These are phyloP conservation scores for Hassar affinis DNA, from an alignment of 2,113 vertebrate genomes.

Conservation along the genomic window DNA sequence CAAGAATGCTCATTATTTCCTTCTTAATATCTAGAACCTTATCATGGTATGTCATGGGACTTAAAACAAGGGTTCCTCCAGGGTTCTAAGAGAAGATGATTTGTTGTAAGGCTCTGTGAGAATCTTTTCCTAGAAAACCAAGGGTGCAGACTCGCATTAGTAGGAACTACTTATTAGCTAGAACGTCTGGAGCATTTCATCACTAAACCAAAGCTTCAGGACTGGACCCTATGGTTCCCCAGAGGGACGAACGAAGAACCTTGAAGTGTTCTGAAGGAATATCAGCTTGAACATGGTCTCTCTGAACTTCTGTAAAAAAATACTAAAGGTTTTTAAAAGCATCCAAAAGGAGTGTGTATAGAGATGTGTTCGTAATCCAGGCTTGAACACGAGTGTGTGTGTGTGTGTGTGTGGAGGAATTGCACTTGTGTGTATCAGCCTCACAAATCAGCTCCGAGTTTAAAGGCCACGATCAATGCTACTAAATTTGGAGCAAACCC, in stretches of 20 bases:
- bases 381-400: not conserved
- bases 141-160: not conserved
- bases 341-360: not conserved
- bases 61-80: not conserved
- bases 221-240: not conserved
- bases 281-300: not conserved
- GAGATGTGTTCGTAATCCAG: not conserved
- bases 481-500: not conserved
- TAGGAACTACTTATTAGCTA: not conserved
- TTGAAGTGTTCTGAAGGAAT: not conserved
- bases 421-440: conserved; percentile 10
- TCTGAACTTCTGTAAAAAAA: conserved; percentile 4
- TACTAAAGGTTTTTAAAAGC: conserved; percentile 2
- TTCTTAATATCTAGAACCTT: too few relatives aligned
- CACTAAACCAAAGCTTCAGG: not conserved
- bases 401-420: conserved; percentile 7
- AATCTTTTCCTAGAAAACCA: not conserved
- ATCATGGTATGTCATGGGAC: too few relatives aligned
- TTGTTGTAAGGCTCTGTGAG: not conserved
- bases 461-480: not conserved
- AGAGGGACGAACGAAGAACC: not conserved
- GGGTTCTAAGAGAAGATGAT: not conserved
- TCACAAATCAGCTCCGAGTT: not conserved
- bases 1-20: not conserved
- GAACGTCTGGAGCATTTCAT: not conserved